Percentiles rank a stretch among this genome's conserved stretches.
Evolutionary conservation across 2,113 vertebrate species (phyloP).

Genomic region (Cyanoliseus patagonus): DNA sequence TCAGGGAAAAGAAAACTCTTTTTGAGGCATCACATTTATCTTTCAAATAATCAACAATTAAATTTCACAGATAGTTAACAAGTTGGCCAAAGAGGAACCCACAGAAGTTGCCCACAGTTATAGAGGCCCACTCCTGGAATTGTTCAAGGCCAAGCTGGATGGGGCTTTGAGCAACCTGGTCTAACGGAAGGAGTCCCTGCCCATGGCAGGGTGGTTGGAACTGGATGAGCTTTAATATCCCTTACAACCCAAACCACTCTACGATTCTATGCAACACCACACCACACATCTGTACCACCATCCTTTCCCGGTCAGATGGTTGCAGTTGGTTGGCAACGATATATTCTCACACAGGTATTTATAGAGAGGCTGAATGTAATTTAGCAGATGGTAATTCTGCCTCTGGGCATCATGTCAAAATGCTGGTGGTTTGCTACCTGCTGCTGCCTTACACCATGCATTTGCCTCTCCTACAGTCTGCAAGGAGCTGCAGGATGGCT

Average conservation of each 20-base stretch:
- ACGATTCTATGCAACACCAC: not conserved
- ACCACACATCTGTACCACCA: fast-evolving
- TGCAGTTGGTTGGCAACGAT: not conserved
- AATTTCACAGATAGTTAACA: not conserved
- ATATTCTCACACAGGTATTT: not conserved
- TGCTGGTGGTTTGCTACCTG: not conserved
- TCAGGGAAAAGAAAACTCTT: not conserved
- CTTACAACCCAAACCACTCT: not conserved
- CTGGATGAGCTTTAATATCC: not conserved
- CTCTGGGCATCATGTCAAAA: not conserved
- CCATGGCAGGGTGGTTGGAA: not conserved
- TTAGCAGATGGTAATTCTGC: not conserved
- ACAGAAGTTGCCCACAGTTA: not conserved
- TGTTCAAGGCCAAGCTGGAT: not conserved
- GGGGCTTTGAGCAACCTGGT: not conserved
- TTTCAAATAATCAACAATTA: not conserved
- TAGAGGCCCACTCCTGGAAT: not conserved
- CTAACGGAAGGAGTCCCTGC: not conserved
- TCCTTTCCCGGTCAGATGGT: not conserved
- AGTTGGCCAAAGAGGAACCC: not conserved
- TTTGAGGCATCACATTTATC: not conserved
- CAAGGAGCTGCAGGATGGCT: fast-evolving
- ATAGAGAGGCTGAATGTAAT: not conserved
- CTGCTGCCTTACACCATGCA: fast-evolving
- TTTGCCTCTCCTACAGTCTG: not conserved